These are phyloP conservation scores for Chrysotoxum bicinctum DNA, from an alignment of 2,888 invertebrate species.

Conservation along the genomic window DNA sequence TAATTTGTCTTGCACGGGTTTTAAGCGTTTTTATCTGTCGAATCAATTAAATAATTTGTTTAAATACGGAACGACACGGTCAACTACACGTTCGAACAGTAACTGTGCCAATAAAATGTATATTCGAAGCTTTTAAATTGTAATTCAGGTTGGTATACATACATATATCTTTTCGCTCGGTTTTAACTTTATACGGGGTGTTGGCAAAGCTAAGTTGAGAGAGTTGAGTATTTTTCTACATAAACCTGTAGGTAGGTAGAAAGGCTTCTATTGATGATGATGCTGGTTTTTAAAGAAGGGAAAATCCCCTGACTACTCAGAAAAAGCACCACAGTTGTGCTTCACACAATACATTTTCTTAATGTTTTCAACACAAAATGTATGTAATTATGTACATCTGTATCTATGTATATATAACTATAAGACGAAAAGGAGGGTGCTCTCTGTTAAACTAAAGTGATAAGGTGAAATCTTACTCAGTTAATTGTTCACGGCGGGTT, in stretches of 20 bases:
- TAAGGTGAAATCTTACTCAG: conserved; percentile 48
- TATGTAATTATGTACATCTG: background rate
- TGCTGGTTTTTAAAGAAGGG: background rate
- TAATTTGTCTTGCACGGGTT: background rate
- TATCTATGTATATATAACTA: background rate
- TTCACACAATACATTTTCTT: conserved; percentile 8
- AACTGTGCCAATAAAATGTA: conserved; percentile 61
- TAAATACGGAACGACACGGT: conserved; percentile 8
- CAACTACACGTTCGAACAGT: conserved; percentile 54
- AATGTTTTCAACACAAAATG: conserved; percentile 9
- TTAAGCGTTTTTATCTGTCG: background rate
- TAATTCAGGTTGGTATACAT: conserved; percentile 55
- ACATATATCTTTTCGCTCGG: conserved; percentile 61
- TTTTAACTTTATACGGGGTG: conserved; percentile 28
- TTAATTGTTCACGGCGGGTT: conserved; percentile 19
- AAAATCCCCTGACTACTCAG: conserved; percentile 37
- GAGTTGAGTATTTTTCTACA: conserved; percentile 32
- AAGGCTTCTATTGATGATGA: conserved; percentile 6
- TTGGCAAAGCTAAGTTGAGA: conserved; percentile 30
- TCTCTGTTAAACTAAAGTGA: conserved; percentile 43
- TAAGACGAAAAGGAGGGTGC: background rate
- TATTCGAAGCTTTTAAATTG: conserved; percentile 66
- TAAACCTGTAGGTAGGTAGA: conserved; percentile 43
- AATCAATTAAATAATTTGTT: background rate
- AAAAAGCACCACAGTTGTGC: conserved; percentile 29